A percentile compares a stretch with the other conserved stretches of the same genome.
Conservation (phyloP, 2,888 invertebrate genomes). For the Amblyjoppa proteus region DNA sequence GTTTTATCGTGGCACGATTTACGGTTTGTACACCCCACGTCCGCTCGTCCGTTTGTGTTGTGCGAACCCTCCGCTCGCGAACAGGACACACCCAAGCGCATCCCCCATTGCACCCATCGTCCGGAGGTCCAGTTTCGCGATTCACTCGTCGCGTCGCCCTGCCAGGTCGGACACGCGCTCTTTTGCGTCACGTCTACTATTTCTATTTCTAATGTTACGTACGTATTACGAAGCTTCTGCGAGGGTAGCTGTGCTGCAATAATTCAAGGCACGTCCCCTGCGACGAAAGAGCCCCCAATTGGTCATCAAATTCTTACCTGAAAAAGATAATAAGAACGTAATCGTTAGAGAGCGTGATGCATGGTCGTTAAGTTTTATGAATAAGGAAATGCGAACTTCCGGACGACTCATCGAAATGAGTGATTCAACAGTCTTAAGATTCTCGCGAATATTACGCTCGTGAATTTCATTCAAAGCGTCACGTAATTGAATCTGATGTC, state of each 20-base stretch:
- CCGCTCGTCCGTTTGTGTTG: conserved; percentile 48
- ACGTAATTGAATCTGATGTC: conserved; percentile 33
- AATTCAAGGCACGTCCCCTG: neutral
- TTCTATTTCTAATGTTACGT: conserved; percentile 13
- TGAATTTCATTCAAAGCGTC: neutral
- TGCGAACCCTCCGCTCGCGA: conserved; percentile 32
- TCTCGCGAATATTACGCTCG: neutral
- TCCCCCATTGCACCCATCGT: conserved; percentile 29
- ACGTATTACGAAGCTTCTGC: neutral
- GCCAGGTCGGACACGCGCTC: neutral
- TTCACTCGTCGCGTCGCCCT: conserved; percentile 72
- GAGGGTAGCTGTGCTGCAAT: neutral
- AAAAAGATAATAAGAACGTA: conserved; percentile 66
- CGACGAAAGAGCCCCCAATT: neutral
- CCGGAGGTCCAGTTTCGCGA: conserved; percentile 60
- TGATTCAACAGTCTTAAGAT: conserved; percentile 7
- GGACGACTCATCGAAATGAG: conserved; percentile 11
- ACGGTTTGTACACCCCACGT: conserved; percentile 73
- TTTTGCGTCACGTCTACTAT: neutral
- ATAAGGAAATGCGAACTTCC: conserved; percentile 20
- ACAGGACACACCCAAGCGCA: conserved; percentile 34
- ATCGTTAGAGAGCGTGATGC: conserved; percentile 26
- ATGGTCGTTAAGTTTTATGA: neutral
- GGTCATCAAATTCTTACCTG: conserved; percentile 68
- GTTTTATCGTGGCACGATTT: conserved; percentile 80